These are phyloP conservation scores for Lasioglossum leucozonium DNA, from an alignment of 2,888 invertebrate species.

Conservation along the genomic window DNA sequence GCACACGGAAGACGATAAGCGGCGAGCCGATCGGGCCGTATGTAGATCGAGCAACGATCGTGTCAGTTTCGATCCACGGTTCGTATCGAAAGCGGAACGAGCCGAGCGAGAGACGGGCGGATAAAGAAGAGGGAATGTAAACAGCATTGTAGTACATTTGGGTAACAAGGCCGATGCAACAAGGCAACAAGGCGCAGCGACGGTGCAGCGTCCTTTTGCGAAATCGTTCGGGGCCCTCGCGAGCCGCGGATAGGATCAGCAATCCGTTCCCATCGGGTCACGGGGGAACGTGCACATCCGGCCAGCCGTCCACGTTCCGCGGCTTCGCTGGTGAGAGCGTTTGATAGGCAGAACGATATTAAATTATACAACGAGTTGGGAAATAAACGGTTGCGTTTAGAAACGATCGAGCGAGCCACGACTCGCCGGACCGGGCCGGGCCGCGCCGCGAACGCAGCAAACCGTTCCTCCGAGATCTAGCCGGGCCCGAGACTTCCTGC, in stretches of 20 bases:
- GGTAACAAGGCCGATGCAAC: slow-evolving; percentile 57
- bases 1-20: background rate
- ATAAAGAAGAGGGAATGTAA: slow-evolving; percentile 40
- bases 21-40: background rate
- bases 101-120: background rate
- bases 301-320: slow-evolving; percentile 33
- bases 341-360: slow-evolving; percentile 47
- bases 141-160: slow-evolving; percentile 59
- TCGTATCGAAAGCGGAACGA: background rate
- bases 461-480: background rate
- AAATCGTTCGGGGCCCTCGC: background rate
- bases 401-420: slow-evolving; percentile 13
- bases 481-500: slow-evolving; percentile 3
- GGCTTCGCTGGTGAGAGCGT: slow-evolving; percentile 8
- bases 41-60: background rate
- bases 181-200: slow-evolving; percentile 41
- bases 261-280: slow-evolving; percentile 68
- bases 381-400: slow-evolving; percentile 24
- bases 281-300: slow-evolving; percentile 35
- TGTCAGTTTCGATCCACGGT: background rate
- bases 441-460: background rate
- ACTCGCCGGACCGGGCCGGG: background rate
- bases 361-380: slow-evolving; percentile 39
- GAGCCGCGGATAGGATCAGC: slow-evolving; percentile 52
- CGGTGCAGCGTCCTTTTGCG: slow-evolving; percentile 58